Base-by-base conservation (phyloP, 2,797 vertebrate species). In the Onychomys torridus region DNA sequence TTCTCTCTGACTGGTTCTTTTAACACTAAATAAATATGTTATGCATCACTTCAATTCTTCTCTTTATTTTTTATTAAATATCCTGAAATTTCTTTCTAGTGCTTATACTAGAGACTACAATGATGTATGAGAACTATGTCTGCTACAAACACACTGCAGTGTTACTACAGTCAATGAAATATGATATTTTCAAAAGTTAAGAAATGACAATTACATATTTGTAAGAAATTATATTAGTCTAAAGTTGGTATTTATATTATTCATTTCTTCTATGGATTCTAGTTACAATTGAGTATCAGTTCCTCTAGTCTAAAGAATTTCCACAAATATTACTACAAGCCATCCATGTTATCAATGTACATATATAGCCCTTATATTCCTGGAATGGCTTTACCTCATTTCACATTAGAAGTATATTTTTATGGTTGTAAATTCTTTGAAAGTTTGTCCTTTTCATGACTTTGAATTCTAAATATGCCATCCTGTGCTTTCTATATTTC, bases 11-110 rank as follows among this genome's bases (percentile, higher is more conserved):
- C 37, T 75, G 59, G 4, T 57, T 88, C 46, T 43, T 52, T 52
- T 29, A 77, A 19, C 71, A 1, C 3, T 93, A 92, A 85, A 59
- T 43, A 69, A 82, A 69, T 93, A 91, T 76, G 78, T 93, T 90
- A 2, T 49, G 0, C 23, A 25, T 63, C 17, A 71, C 55, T 86
- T 81, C n/a, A 84, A 59, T 79, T 78, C 43, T 77, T 90, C 27
- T 17, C 37, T 71, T 49, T 2, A 59, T 57, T 63, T 27, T 77
- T 57, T 76, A 52, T 49, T 2, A 37, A 52, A 17, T 37, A 27
- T 12, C 29, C 52, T 69, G 17, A 55, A 46, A 46, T 5, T 75
- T 83, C 16, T 52, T 37, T 10, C 57, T 46, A 16, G 2, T 88
- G 63, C 46, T 89, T 91, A 37, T 4, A 46, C 11, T 63, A 76